phyloP scores from a whole-genome alignment of 2,113 vertebrate genomes.

The Dipodomys stephensi region DNA sequence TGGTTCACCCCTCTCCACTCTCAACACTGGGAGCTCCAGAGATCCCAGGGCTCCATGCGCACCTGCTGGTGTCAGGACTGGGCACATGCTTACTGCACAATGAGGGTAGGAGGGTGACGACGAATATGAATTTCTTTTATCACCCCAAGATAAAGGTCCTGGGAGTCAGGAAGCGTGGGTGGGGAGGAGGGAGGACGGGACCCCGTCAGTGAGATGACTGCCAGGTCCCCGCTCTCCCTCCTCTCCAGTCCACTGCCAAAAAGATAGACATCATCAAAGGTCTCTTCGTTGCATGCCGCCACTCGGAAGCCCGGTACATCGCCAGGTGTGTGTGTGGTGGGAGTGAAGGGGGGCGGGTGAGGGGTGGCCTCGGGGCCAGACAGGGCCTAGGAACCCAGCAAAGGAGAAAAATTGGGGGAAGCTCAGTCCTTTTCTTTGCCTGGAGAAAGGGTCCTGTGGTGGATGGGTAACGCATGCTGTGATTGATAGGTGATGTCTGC shows the following conservation, averaged over 20 bases:
- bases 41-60: accelerated
- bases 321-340: conserved; percentile 87
- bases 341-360: neutral
- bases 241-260: conserved; percentile 92
- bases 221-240: neutral
- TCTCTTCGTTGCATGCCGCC: conserved; percentile 94
- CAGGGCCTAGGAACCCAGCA: neutral
- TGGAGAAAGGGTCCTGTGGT: no score
- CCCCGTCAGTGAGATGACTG: neutral
- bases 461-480: no score
- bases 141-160: neutral
- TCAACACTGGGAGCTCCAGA: neutral
- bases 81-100: neutral
- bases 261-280: conserved; percentile 96
- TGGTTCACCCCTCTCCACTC: conserved; percentile 71
- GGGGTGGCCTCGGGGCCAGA: neutral
- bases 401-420: accelerated
- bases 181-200: no score
- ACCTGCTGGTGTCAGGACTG: neutral
- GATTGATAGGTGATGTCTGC: neutral
- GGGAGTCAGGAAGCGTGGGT: no score
- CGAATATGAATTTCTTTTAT: no score
- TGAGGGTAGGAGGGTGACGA: no score
- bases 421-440: neutral
- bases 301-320: conserved; percentile 94